phyloP scores from a whole-genome alignment of 1,140 invertebrate species.

The Rhagoletis pomonella region DNA sequence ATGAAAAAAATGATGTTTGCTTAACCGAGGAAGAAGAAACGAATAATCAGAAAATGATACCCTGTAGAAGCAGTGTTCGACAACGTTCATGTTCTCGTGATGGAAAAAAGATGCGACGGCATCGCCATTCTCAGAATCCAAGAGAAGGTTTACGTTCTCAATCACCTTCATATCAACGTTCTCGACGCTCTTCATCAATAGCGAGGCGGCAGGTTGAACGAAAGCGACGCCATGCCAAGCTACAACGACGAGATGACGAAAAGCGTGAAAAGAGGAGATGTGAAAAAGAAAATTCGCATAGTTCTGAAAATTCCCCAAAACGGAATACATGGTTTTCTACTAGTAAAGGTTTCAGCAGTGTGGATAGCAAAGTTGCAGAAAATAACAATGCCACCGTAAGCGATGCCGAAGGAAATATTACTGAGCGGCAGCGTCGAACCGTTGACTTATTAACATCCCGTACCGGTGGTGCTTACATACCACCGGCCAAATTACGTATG shows the following conservation, averaged over 20 bases:
- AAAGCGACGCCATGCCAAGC: constrained; percentile 65
- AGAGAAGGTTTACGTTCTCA: constrained; percentile 59
- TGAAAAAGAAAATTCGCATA: constrained; percentile 51
- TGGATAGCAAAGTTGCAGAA: constrained; percentile 56
- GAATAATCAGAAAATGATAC: no score
- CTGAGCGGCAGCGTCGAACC: constrained; percentile 68
- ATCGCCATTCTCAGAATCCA: constrained; percentile 2
- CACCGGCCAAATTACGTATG: constrained; percentile 94
- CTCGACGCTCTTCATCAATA: constrained; percentile 64
- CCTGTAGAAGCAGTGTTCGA: neutral
- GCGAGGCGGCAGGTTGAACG: constrained; percentile 66
- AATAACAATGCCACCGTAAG: constrained; percentile 69
- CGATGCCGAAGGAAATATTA: constrained; percentile 68
- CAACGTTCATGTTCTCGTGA: constrained; percentile 38
- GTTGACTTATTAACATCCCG: constrained; percentile 87
- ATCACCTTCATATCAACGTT: constrained; percentile 58
- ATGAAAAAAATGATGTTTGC: no score
- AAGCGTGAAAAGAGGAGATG: constrained; percentile 60
- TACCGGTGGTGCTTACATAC: constrained; percentile 98
- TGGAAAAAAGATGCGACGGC: constrained; percentile 22
- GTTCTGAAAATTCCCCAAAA: constrained; percentile 46
- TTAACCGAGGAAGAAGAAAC: no score
- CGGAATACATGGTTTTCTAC: constrained; percentile 39
- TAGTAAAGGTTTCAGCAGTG: neutral
- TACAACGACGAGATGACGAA: constrained; percentile 62